Evolutionary conservation across 2,888 invertebrate genomes (phyloP), one percentile per base, ranked within the genome.

Genomic region (Biston betularia): DNA sequence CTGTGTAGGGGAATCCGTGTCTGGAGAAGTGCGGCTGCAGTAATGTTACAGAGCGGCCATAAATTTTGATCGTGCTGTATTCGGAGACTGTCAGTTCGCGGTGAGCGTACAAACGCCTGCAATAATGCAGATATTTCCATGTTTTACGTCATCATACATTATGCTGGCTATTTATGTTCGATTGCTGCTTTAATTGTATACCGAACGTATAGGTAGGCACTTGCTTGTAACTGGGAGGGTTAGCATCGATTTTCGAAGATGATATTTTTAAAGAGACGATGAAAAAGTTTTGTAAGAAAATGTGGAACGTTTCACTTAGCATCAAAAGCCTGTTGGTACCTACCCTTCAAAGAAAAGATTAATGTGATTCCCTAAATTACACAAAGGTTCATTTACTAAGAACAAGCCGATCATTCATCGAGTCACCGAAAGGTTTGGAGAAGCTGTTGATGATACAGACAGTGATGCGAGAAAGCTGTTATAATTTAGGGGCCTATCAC

Each of bases 351-450:
- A 46, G 44, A 45, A 64, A 58, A 0, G 24, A 38, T 4, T 38
- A 6, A 64, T 48, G 8, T 34, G 42, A 50, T 35, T 50, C 52
- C 35, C 48, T 4, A 40, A 59, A 15, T 59, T 56, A 54, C 35
- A 65, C 64, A 59, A 60, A 56, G 40, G 45, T 59, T 49, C 34
- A 9, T 9, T 50, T 52, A 44, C 58, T 33, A 14, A 52, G 63
- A 64, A 64, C 38, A 46, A 58, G 24, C 71, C 67, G 56, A 77
- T 78, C 78, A 59, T 49, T 79, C 73, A 69, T 46, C 72, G 54
- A 42, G n/a, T 64, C 61, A 38, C 42, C 34, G 44, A 59, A 68
- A 35, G n/a, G 33, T 71, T 75, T 59, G 68, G 63, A 66, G 70
- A 71, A 73, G 58, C 53, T 62, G 9, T 9, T 24, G 52, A 0